Percentiles rank a stretch among this genome's conserved stretches.
These are phyloP conservation scores for Aphelenchoides besseyi DNA, from an alignment of 1,140 invertebrate genomes.

Conservation along the genomic window DNA sequence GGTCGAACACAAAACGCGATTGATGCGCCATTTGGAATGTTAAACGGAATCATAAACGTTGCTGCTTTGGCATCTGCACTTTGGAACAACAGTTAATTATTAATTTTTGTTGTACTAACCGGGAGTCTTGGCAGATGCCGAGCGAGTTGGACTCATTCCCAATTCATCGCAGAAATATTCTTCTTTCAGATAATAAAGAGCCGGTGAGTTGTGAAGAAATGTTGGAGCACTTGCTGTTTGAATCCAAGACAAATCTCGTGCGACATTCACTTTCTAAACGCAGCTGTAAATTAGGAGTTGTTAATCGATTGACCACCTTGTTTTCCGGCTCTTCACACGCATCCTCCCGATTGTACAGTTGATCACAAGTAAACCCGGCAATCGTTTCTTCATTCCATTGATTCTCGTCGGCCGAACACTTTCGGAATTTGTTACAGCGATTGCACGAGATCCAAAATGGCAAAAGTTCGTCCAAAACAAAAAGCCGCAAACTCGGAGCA, in stretches of 20 bases:
- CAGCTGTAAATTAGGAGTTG: conserved; percentile 17
- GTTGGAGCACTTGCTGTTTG: conserved; percentile 52
- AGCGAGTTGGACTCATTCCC: conserved; percentile 63
- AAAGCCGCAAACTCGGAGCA: conserved; percentile 48
- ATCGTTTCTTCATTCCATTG: conserved; percentile 21
- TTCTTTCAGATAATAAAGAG: conserved; percentile 62
- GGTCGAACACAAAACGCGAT: conserved; percentile 63
- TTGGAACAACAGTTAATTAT: conserved; percentile 21
- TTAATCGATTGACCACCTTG: conserved; percentile 43
- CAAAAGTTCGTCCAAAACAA: conserved; percentile 62
- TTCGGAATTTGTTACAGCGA: conserved; percentile 63
- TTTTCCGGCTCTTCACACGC: conserved; percentile 52
- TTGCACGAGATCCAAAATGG: conserved; percentile 64
- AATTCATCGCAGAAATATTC: conserved; percentile 65
- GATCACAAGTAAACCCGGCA: conserved; percentile 25
- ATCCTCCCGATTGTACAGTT: conserved; percentile 10
- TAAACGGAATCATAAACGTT: conserved; percentile 62
- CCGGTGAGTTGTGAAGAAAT: conserved; percentile 64
- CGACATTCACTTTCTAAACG: conserved; percentile 36
- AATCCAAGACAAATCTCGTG: conserved; percentile 57
- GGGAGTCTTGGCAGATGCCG: conserved; percentile 9
- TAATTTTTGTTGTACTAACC: conserved; percentile 30
- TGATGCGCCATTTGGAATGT: conserved; percentile 56
- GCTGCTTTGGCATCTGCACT: conserved; percentile 29
- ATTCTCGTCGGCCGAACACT: conserved; percentile 40